Evolutionary conservation across 2,113 vertebrate species (phyloP).

Genomic region (Origma solitaria): DNA sequence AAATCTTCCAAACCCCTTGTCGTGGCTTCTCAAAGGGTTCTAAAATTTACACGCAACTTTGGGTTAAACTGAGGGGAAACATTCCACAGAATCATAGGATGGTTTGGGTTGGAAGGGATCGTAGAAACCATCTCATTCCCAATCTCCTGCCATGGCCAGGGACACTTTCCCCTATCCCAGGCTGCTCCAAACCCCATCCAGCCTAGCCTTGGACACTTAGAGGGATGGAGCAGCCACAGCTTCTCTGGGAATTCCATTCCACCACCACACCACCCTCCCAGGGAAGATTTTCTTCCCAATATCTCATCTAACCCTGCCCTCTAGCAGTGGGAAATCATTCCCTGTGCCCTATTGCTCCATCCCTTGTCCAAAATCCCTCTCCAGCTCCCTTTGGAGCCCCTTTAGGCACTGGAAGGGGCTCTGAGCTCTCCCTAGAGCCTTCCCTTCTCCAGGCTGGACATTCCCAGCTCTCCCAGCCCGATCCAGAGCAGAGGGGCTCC

Average conservation of each 20-base stretch:
- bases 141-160: background rate
- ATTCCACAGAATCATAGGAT: background rate
- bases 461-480: background rate
- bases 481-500: background rate
- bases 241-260: background rate
- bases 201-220: rapidly evolving
- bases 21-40: background rate
- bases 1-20: background rate
- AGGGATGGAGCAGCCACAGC: background rate
- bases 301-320: rapidly evolving
- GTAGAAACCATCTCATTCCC: background rate
- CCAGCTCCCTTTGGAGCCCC: background rate
- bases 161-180: background rate
- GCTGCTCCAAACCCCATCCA: rapidly evolving
- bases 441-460: background rate
- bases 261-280: rapidly evolving
- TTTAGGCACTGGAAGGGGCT: background rate
- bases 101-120: background rate
- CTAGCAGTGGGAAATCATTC: background rate
- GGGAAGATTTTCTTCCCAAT: background rate
- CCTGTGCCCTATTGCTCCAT: rapidly evolving
- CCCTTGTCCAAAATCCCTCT: background rate
- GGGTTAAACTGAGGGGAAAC: background rate
- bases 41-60: background rate
- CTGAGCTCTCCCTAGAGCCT: rapidly evolving